Base-by-base conservation (phyloP, 2,113 vertebrate genomes). In the Oryzias javanicus region DNA sequence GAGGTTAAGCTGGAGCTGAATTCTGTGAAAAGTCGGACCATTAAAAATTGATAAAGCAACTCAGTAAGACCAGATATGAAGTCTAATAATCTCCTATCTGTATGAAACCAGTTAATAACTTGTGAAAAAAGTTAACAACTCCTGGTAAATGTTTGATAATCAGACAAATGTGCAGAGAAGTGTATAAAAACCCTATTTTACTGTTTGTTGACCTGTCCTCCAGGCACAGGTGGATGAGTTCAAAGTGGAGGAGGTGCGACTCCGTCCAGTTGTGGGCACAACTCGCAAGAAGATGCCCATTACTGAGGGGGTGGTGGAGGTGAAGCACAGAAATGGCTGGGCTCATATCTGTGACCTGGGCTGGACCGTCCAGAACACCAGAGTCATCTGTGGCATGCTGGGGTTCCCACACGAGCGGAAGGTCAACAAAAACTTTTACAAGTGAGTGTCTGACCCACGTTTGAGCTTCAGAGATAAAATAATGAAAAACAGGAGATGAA, bases 391-490 rank as follows among this genome's bases (percentile, higher is more conserved):
- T 0, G 97, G 97, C 62, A 96, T 95, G 96, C 82, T 98, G 91
- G 97, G 97, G 62, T 98, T 98, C 82, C 97, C 97, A 0, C 84
- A 93, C 0, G 96, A 98, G 80, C 94, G 91, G 77, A 96, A 94
- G 64, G 90, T 94, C 90, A 98, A 98, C 93, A 91, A 87, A 74
- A 96, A 93, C 87, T 95, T 98, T 86, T 98, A 99, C 92, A 98
- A 92, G 96, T 98, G 84, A 94, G 93, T 78, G 25, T 44, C 24
- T 2, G 1, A 4, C 29, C 14, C 15, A 4, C 16, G 17, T 12
- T 12, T 10, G 1, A 2, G 6, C 13, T 12, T 4, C 15, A 4
- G 19, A 22, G 8, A 29, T 6, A 29, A 29, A 29, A 29, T 29
- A 6, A 29, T 29, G 7, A 29, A 29, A 29, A 8, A 29, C 27